phyloP scores from a whole-genome alignment of 2,113 vertebrate species.

The Megaleporinus macrocephalus region DNA sequence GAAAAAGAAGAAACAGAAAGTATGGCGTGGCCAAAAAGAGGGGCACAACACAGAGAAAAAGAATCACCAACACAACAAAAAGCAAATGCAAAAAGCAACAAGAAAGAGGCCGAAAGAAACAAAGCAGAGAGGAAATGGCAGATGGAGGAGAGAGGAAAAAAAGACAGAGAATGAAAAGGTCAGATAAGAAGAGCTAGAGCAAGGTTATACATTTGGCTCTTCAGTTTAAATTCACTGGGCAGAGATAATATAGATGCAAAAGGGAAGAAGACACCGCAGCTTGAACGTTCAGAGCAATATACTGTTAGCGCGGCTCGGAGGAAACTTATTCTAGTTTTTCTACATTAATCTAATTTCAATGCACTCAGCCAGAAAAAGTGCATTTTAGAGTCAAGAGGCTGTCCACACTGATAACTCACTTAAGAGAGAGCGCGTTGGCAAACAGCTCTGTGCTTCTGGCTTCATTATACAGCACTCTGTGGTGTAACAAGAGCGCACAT shows the following conservation, averaged over 20 bases:
- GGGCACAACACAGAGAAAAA: background rate
- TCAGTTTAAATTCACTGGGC: background rate
- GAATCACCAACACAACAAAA: background rate
- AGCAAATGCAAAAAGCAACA: conserved; percentile 21
- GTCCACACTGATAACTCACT: conserved; percentile 28
- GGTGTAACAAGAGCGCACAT: conserved; percentile 17
- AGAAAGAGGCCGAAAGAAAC: background rate
- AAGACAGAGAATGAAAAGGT: conserved; percentile 34
- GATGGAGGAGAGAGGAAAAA: conserved; percentile 25
- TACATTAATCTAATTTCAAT: conserved; percentile 27
- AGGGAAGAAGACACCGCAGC: conserved; percentile 12
- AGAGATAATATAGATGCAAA: conserved; percentile 12
- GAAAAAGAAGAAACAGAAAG: conserved; percentile 18
- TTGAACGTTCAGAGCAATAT: conserved; percentile 1
- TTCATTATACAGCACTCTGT: conserved; percentile 44
- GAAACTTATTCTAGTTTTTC: conserved; percentile 11
- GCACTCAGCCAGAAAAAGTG: conserved; percentile 33
- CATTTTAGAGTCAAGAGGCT: conserved; percentile 38
- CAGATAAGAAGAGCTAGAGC: conserved; percentile 36
- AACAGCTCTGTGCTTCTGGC: conserved; percentile 35
- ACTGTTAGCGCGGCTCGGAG: background rate
- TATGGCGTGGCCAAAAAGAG: conserved; percentile 23
- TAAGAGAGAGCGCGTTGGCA: conserved; percentile 24
- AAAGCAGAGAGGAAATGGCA: background rate
- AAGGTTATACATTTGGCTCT: background rate